Evolutionary conservation across 1,140 invertebrate species (phyloP).

Genomic region (Neodiprion lecontei): DNA sequence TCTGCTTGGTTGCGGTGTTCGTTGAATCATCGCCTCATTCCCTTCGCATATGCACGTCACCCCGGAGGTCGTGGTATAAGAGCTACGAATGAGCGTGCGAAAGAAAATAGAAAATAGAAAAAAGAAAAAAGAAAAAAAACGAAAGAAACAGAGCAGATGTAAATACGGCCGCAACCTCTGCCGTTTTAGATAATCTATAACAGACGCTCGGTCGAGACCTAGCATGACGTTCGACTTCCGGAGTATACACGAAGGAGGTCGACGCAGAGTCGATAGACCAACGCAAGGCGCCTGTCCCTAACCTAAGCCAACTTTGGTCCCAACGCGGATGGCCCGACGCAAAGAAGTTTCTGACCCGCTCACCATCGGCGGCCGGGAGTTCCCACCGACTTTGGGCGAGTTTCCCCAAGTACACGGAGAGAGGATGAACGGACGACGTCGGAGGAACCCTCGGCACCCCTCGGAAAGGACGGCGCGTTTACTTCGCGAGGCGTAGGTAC

Average conservation of each 20-base stretch:
- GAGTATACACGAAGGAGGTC: too few species aligned
- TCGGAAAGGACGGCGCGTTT: neutral
- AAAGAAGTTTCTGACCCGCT: slow-evolving; percentile 63
- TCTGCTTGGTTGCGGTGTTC: too few species aligned
- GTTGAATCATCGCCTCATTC: too few species aligned
- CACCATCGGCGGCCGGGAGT: slow-evolving; percentile 46
- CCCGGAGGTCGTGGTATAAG: too few species aligned
- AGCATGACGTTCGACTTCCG: too few species aligned
- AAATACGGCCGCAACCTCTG: slow-evolving; percentile 33
- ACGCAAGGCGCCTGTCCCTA: slow-evolving; percentile 41
- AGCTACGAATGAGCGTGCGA: neutral
- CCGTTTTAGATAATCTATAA: too few species aligned
- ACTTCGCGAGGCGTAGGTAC: neutral
- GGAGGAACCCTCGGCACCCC: neutral
- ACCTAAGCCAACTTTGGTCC: slow-evolving; percentile 48
- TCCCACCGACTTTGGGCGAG: slow-evolving; percentile 55
- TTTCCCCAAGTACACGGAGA: slow-evolving; percentile 46
- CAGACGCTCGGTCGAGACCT: too few species aligned
- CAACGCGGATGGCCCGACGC: slow-evolving; percentile 17
- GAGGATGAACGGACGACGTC: slow-evolving; percentile 36
- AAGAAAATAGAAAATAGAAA: slow-evolving; percentile 30
- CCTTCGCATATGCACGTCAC: too few species aligned
- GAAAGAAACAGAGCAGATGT: slow-evolving; percentile 22
- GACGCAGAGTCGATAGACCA: too few species aligned
- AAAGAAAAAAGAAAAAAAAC: slow-evolving; percentile 25